These are phyloP conservation scores for Oxyscelio sp. DNA, from an alignment of 2,888 invertebrate genomes.

Conservation along the genomic window DNA sequence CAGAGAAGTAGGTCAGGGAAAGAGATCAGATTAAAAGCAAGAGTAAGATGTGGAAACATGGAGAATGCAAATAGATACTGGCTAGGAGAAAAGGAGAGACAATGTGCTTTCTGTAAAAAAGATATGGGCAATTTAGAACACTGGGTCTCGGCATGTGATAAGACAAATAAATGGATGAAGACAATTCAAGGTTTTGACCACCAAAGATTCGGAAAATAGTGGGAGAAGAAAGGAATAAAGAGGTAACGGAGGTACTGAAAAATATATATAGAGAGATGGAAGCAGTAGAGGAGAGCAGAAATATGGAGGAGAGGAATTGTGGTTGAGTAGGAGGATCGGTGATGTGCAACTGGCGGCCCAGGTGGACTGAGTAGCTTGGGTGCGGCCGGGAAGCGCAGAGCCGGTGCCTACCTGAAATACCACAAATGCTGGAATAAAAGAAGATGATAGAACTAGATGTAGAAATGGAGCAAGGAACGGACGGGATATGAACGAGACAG, in stretches of 20 bases:
- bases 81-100: neutral
- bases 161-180: slow-evolving; percentile 37
- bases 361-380: no score
- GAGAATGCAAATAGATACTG: slow-evolving; percentile 25
- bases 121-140: slow-evolving; percentile 2
- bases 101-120: slow-evolving; percentile 13
- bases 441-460: no score
- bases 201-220: neutral
- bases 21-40: slow-evolving; percentile 31
- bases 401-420: no score
- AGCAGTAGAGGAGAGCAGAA: no score
- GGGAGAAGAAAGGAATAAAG: neutral
- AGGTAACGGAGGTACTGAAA: neutral
- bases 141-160: neutral
- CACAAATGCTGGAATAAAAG: no score
- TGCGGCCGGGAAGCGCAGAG: no score
- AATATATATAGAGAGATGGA: no score
- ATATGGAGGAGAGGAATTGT: no score
- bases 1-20: neutral
- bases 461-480: no score
- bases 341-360: no score
- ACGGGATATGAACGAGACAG: no score
- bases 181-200: slow-evolving; percentile 3
- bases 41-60: slow-evolving; percentile 41
- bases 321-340: no score